These are phyloP conservation scores for Oreochromis niloticus DNA, from an alignment of 2,113 vertebrate genomes.

Conservation along the genomic window DNA sequence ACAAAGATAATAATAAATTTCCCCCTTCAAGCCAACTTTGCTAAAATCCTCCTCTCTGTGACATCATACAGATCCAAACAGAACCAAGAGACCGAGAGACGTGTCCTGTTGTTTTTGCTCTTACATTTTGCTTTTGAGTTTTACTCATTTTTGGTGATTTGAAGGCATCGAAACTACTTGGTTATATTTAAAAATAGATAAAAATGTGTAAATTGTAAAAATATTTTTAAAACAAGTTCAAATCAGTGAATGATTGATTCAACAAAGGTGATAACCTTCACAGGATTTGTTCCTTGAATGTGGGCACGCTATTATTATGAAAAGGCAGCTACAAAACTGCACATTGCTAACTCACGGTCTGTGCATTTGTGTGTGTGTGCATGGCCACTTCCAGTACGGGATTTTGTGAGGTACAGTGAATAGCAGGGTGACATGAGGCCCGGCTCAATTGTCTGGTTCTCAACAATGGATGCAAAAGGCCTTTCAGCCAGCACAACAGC, in stretches of 20 bases:
- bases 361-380: not conserved
- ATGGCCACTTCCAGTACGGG: not conserved
- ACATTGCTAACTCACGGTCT: not conserved
- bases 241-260: not conserved
- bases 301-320: fast-evolving
- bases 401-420: not conserved
- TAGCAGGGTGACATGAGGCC: not conserved
- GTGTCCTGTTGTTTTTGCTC: not conserved
- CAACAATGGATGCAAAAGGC: not conserved
- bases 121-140: not conserved
- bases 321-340: not conserved
- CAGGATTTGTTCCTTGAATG: not conserved
- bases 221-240: not conserved
- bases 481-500: conserved; percentile 8
- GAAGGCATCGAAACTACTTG: not conserved
- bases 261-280: not conserved
- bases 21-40: not conserved
- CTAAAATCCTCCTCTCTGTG: not conserved
- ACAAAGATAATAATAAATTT: not conserved
- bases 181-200: not conserved
- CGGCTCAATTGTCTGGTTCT: conserved; percentile 10
- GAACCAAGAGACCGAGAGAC: fast-evolving
- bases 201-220: not conserved
- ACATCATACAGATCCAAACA: not conserved
- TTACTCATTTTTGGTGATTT: not conserved